These are phyloP conservation scores for Zapornia atra DNA, from an alignment of 2,113 vertebrate genomes.

Conservation along the genomic window DNA sequence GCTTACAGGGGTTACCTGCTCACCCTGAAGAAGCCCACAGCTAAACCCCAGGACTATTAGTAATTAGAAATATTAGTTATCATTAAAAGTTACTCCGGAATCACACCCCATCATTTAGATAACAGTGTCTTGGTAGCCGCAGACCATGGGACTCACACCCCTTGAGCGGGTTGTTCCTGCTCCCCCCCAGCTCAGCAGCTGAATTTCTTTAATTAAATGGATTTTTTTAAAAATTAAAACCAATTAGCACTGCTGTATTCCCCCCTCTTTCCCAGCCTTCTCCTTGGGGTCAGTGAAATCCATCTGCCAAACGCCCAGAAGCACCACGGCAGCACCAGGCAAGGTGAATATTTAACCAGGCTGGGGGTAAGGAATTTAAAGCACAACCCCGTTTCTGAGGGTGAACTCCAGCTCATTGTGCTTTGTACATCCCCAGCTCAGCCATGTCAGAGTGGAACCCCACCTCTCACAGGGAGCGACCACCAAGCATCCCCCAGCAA, in stretches of 20 bases:
- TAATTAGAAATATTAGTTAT: neutral
- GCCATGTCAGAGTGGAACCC: neutral
- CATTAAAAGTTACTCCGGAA: neutral
- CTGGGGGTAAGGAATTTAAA: neutral
- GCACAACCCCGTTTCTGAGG: neutral
- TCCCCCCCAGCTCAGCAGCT: neutral
- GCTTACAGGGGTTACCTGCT: neutral
- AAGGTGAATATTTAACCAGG: neutral
- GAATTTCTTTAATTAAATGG: neutral
- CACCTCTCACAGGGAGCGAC: neutral
- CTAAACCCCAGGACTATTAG: neutral
- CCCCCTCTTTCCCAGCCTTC: neutral
- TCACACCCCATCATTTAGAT: neutral
- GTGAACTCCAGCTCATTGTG: neutral
- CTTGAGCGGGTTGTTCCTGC: accelerated
- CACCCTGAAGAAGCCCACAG: neutral
- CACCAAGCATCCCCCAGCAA: neutral
- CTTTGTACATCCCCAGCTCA: neutral
- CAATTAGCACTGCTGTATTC: too few species aligned
- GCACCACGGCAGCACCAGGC: neutral
- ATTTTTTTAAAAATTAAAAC: too few species aligned
- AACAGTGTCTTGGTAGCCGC: neutral
- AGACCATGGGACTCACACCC: accelerated
- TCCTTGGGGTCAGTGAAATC: neutral
- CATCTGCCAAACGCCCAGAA: neutral